Evolutionary conservation across 1,140 invertebrate genomes (phyloP), one percentile per base, ranked within the genome.

Genomic region (Drosophila athabasca): DNA sequence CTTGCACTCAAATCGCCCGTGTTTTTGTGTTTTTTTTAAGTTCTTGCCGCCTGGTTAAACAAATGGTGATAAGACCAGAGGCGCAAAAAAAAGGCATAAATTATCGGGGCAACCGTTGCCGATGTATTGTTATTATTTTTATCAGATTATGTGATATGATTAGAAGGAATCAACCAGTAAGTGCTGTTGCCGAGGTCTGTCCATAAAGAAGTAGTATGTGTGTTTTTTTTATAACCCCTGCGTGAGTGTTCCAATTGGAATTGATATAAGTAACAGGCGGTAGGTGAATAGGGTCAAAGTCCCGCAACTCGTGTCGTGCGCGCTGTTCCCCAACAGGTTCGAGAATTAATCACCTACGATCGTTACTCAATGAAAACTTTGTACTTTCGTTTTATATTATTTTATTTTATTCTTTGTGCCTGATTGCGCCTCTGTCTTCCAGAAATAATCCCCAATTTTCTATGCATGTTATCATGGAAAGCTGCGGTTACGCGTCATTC

Each of bases 361-460:
- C 73, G 51, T 66, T 62, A 60, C 45, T 46, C 43, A 72, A 84
- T 44, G 49, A 22, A 62, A 58, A 84, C 77, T 74, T 85, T 85
- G 82, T 52, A 82, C 79, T 57, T 65, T 82, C 24, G 29, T 45
- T 22, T 49, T 43, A 50, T 13, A 19, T 19, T 19, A 19, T 19
- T 19, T 19, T 19, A 19, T 19, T 19, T 19, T 19, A 19, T 45
- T 9, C 41, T 31, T 13, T 57, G 45, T 54, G 61, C 39, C 60
- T 62, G 54, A 44, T 58, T 11, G 43, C 22, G 11, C 13, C 35
- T 49, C 17, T 22, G 24, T 17, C 22, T 19, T 55, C 43, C 67
- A 73, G 68, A 79, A 79, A 78, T 57, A 64, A 5, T 13, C 3
- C 35, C 35, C 35, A 35, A 35, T 19, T 19, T 19, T 19, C 17